Base-by-base conservation (phyloP, 2,113 vertebrate species). In the Hypanus sabinus region DNA sequence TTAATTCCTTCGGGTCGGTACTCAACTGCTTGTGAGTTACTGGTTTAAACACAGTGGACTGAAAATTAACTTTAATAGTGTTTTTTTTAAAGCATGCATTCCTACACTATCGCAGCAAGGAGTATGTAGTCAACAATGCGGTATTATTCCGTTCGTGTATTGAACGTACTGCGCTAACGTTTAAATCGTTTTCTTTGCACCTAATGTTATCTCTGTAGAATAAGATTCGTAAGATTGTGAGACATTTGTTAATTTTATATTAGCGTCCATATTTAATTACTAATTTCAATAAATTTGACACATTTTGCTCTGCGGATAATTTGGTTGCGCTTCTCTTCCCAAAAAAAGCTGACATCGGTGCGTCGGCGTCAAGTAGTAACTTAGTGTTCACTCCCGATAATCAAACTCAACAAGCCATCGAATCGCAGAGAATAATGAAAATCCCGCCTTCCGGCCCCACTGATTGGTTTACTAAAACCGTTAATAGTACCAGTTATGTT, bases 401-500 rank as follows among this genome's bases (percentile, higher is more conserved):
- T 93, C 68, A 73, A 93, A 93, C 38, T 73, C 38, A 4, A 30
- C 24, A 22, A 36, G 12, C 20, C 62, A 20, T 68, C 14, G 87
- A 92, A 65, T 68, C 55, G 55, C 27, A 11, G 57, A 14, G n/a
- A 36, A 70, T 20, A 46, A 3, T 46, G 36, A 4, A 71, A 27
- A 73, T 73, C 90, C 91, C 68, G 36, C 91, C 91, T 73, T 12
- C 36, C 36, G 36, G 22, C 70, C 68, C n/a, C 33, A 0, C 70
- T 10, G 91, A 93, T 75, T 93, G 91, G 91, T 24, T 24, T 27
- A 55, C 14, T 93, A 27, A 27, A 73, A 93, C 91, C 68, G 91
- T 93, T 55, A 73, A 12, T 38, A 24, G 36, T n/a, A 33, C 85
- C 57, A 65, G 33, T 68, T 30, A 33, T 68, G 5, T n/a, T 16